These are phyloP conservation scores for Dryobates pubescens DNA, from an alignment of 2,797 vertebrate species.

Conservation along the genomic window DNA sequence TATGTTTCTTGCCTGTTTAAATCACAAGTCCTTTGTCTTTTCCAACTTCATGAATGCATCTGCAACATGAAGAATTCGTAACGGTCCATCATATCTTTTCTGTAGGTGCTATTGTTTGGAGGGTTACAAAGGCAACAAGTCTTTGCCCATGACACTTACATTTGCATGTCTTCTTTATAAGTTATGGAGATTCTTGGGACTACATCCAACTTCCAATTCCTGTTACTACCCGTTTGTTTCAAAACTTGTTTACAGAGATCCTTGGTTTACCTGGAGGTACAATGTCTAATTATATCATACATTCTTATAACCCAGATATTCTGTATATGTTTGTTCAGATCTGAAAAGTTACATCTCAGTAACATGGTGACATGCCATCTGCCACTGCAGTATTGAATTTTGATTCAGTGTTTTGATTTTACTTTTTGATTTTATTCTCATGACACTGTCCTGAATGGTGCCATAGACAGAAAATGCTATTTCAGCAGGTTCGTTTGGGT, in stretches of 20 bases:
- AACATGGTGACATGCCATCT: neutral
- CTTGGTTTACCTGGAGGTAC: neutral
- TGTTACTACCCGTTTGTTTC: neutral
- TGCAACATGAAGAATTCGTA: neutral
- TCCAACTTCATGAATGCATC: neutral
- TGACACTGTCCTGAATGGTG: neutral
- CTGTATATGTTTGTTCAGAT: neutral
- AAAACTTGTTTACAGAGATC: neutral
- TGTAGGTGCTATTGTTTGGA: neutral
- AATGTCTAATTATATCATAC: neutral
- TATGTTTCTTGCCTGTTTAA: neutral
- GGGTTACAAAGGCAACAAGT: neutral
- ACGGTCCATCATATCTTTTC: neutral
- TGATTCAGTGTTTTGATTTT: neutral
- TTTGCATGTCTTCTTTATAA: neutral
- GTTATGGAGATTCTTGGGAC: fast-evolving
- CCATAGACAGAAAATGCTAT: neutral
- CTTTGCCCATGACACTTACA: neutral
- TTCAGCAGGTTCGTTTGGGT: neutral
- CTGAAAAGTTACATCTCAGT: neutral
- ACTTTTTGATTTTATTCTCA: neutral
- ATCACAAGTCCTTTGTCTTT: neutral
- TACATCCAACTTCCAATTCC: neutral
- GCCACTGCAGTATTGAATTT: neutral
- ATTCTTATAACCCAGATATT: neutral